Percentiles rank a stretch among this genome's conserved stretches.
These are phyloP conservation scores for Diglossa cyanea DNA, from an alignment of 2,797 vertebrate genomes.

Conservation along the genomic window DNA sequence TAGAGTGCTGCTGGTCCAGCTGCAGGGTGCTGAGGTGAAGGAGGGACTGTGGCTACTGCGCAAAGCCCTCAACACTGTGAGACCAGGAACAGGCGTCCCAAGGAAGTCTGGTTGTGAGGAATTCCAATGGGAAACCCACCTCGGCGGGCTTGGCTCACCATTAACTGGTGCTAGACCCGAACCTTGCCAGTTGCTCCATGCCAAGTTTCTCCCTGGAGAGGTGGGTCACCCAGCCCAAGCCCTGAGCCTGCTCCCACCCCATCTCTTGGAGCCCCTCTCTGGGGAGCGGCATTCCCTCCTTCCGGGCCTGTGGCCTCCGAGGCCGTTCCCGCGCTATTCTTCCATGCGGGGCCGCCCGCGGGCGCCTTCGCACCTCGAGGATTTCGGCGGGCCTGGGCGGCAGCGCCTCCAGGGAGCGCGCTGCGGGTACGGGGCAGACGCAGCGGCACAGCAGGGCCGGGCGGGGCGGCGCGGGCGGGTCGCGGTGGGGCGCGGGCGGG, in stretches of 20 bases:
- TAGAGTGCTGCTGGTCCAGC: not conserved
- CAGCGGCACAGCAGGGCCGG: not conserved
- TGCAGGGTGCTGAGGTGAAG: fast-evolving
- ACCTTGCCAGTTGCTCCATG: fast-evolving
- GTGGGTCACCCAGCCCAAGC: fast-evolving
- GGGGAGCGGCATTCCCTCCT: not conserved
- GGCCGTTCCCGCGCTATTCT: not conserved
- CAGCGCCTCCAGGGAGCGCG: not conserved
- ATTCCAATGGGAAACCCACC: not conserved
- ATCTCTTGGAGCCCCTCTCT: not conserved
- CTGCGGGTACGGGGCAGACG: too few relatives aligned
- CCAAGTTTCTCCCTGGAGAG: too few relatives aligned
- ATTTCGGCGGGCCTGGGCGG: too few relatives aligned
- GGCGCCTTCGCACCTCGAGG: not conserved
- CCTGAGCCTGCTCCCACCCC: too few relatives aligned
- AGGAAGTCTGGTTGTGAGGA: not conserved
- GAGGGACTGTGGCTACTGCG: fast-evolving
- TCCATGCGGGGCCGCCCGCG: not conserved
- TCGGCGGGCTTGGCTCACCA: not conserved
- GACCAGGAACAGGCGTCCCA: too few relatives aligned
- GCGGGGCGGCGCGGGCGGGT: not conserved
- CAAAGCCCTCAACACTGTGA: too few relatives aligned
- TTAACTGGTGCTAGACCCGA: not conserved
- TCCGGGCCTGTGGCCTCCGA: not conserved
- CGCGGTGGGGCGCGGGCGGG: not conserved